Base-by-base conservation (phyloP, 2,113 vertebrate species). In the Anarrhichthys ocellatus region DNA sequence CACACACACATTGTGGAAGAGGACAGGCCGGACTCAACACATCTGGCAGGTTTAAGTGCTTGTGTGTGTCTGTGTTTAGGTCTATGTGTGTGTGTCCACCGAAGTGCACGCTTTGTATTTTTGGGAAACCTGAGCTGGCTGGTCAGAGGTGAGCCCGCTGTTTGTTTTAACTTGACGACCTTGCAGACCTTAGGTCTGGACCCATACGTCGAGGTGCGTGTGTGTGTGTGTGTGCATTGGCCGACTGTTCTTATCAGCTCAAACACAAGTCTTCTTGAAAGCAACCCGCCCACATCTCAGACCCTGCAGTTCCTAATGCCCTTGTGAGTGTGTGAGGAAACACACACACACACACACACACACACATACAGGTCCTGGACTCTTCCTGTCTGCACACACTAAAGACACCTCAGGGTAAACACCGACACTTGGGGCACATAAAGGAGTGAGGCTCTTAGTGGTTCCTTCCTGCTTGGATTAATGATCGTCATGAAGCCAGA, bases 11-110 rank as follows among this genome's bases (percentile, higher is more conserved):
- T 61, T n/a, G 78, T 70, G 78, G 73, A 65, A 79, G 38, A 86
- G 70, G 75, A 89, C 82, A 86, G 82, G 66, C 73, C 84, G 94
- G 92, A 94, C 93, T 92, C 89, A 88, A 93, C 91, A 93, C 67
- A 87, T 84, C 87, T 85, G 79, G 81, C 52, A 73, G 77, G 32
- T 80, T 36, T 77, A 76, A 67, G 81, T 91, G 84, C 79, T 32
- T 32, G 78, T 78, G 15, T 63, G 65, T 32, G 56, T 77, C 66
- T 78, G 74, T 73, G 78, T 81, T 63, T 63, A 73, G 71, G 79
- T 61, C 73, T 69, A 13, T 63, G 65, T 27, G 64, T 76, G 71
- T 76, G 71, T 78, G 80, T 81, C 62, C 64, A 42, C 65, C 14
- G 66, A 61, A 40, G 38, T 48, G 44, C 32, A 34, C 0, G 2